phyloP scores from a whole-genome alignment of 1,140 invertebrate genomes.

The Pentalonia nigronervosa region DNA sequence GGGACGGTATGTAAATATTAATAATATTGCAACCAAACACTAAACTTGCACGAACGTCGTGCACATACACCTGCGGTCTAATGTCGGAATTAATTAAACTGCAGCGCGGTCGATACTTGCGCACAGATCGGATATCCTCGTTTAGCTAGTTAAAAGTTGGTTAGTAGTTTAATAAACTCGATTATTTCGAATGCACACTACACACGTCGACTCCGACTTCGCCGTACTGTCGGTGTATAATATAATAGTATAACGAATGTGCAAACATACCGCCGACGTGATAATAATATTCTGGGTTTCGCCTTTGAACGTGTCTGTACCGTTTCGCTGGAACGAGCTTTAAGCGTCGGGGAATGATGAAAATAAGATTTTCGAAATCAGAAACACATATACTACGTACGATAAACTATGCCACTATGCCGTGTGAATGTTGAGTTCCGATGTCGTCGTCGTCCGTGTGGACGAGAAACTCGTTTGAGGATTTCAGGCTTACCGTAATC shows the following conservation, averaged over 20 bases:
- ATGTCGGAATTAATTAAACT: constrained; percentile 1
- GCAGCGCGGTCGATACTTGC: neutral
- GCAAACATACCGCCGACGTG: too few relatives aligned
- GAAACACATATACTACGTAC: neutral
- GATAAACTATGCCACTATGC: neutral
- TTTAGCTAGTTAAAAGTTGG: neutral
- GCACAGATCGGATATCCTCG: neutral
- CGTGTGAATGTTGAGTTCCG: neutral
- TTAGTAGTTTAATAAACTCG: neutral
- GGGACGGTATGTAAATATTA: constrained; percentile 18
- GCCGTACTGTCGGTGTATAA: neutral
- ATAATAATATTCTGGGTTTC: neutral
- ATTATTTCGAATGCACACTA: neutral
- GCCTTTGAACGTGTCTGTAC: neutral
- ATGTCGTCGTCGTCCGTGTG: neutral
- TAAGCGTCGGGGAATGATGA: neutral
- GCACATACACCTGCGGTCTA: neutral
- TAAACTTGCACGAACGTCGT: neutral
- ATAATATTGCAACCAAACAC: neutral
- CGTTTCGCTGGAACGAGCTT: neutral
- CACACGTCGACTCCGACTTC: too few relatives aligned
- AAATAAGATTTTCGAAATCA: neutral
- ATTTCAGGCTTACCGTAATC: neutral
- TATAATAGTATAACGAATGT: neutral
- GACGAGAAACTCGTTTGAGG: constrained; percentile 30